These are phyloP conservation scores for Thermophis baileyi DNA, from an alignment of 2,113 vertebrate species.

Conservation along the genomic window DNA sequence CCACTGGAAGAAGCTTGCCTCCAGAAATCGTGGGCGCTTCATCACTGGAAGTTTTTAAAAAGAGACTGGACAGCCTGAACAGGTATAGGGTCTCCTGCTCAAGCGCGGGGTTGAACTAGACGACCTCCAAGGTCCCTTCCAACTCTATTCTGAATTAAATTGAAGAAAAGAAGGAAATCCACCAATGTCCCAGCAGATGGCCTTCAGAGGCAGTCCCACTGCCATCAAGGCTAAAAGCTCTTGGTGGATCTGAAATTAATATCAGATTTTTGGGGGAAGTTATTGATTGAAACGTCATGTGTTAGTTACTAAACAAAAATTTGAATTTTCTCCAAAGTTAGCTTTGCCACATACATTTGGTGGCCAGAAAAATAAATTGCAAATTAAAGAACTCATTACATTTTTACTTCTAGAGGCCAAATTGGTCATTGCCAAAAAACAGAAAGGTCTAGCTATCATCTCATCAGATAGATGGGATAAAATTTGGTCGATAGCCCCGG, in stretches of 20 bases:
- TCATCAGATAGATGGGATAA: not conserved
- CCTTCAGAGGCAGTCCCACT: not conserved
- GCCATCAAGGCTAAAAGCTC: not conserved
- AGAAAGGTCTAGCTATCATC: not conserved
- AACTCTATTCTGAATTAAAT: too few relatives aligned
- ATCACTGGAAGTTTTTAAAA: too few relatives aligned
- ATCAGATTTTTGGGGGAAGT: not conserved
- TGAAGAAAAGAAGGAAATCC: not conserved
- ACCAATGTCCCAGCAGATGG: not conserved
- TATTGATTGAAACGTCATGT: not conserved
- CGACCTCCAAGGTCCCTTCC: too few relatives aligned
- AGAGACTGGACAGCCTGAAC: too few relatives aligned
- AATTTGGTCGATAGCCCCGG: not conserved
- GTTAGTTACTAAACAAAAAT: not conserved
- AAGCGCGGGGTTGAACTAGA: too few relatives aligned
- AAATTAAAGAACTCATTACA: not conserved
- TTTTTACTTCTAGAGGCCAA: not conserved
- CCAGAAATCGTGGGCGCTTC: too few relatives aligned
- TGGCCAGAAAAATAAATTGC: not conserved
- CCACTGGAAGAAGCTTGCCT: too few relatives aligned
- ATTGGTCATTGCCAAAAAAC: not conserved
- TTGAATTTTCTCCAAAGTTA: not conserved
- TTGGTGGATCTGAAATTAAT: not conserved
- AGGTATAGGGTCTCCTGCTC: too few relatives aligned
- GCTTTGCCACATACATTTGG: not conserved